These are phyloP conservation scores for Anguilla megastoma DNA, from an alignment of 2,797 vertebrate genomes.

Conservation along the genomic window DNA sequence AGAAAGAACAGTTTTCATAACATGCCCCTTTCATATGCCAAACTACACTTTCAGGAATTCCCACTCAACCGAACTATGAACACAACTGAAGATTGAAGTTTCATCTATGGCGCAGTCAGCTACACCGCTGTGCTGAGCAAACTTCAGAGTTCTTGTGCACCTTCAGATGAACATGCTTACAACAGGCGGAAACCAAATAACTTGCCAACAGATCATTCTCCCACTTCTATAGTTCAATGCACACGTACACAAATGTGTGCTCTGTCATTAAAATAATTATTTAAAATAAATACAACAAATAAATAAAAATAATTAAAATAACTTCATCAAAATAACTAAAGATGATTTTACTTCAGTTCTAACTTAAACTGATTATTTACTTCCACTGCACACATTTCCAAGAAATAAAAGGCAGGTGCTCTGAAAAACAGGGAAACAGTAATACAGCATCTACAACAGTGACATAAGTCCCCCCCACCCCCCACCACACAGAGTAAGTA, in stretches of 20 bases:
- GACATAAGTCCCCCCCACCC: neutral
- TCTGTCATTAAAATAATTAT: neutral
- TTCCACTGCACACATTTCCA: neutral
- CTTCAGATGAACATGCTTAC: neutral
- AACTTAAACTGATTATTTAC: too few relatives aligned
- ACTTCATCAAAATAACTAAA: too few relatives aligned
- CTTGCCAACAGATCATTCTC: neutral
- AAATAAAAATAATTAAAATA: too few relatives aligned
- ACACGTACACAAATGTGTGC: neutral
- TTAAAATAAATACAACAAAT: too few relatives aligned
- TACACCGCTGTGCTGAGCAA: neutral
- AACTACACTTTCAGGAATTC: neutral
- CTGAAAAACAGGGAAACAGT: slow-evolving; percentile 20
- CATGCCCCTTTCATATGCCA: neutral
- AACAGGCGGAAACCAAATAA: neutral
- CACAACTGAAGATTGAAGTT: neutral
- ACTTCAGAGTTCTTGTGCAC: neutral
- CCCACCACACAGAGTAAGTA: neutral
- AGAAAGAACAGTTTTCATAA: neutral
- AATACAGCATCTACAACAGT: neutral
- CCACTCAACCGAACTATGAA: neutral
- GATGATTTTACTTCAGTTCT: too few relatives aligned
- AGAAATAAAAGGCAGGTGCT: neutral
- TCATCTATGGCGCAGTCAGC: neutral
- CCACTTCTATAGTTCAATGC: too few relatives aligned